phyloP scores from a whole-genome alignment of 2,113 vertebrate species.

The Melanocharis versteri region DNA sequence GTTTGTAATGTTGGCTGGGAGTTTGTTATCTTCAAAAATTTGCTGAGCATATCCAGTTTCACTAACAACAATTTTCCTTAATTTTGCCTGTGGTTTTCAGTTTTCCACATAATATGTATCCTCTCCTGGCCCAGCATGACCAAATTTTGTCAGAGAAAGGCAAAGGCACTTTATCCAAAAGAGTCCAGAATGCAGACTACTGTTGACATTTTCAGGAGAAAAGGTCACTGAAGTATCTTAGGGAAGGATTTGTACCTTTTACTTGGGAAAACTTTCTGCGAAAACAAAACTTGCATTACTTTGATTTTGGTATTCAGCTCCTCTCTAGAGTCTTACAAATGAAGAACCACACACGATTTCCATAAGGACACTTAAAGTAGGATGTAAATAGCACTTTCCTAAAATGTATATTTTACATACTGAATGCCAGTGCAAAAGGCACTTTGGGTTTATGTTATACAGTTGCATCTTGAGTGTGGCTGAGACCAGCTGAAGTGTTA shows the following conservation, averaged over 20 bases:
- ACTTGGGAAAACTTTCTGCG: neutral
- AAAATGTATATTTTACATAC: neutral
- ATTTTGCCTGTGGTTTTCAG: neutral
- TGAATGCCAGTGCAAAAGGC: neutral
- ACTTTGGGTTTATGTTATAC: neutral
- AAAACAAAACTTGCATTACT: neutral
- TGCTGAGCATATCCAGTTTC: neutral
- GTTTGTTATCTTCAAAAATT: neutral
- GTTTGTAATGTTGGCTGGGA: neutral
- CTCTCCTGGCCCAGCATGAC: neutral
- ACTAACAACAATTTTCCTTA: neutral
- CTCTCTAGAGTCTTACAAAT: neutral
- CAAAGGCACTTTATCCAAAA: neutral
- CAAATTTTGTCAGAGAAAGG: neutral
- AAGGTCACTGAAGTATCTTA: neutral
- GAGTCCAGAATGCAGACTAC: neutral
- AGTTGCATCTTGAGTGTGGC: neutral
- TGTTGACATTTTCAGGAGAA: neutral
- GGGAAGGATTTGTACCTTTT: neutral
- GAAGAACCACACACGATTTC: neutral
- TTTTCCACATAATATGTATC: neutral
- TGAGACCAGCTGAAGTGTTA: neutral
- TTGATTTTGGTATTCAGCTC: neutral
- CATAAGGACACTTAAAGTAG: neutral
- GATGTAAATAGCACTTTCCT: neutral